Evolutionary conservation across 1,140 invertebrate genomes (phyloP).

Genomic region (Phymastichus coffea): DNA sequence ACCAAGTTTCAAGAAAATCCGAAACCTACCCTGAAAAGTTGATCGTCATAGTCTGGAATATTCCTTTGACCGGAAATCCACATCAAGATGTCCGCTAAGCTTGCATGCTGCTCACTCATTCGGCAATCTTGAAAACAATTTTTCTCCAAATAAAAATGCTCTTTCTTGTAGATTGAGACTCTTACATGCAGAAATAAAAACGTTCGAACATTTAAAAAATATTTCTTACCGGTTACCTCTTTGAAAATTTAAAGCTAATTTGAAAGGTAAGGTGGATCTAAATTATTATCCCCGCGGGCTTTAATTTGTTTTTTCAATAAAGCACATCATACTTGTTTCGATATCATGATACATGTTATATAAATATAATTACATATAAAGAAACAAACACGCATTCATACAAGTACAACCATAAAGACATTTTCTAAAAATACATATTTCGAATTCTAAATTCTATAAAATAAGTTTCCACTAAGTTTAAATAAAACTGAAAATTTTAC

Average conservation of each 20-base stretch:
- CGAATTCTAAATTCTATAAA: not conserved
- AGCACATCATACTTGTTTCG: not conserved
- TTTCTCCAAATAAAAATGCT: not conserved
- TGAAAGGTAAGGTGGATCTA: not conserved
- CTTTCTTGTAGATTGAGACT: not conserved
- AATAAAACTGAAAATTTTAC: no score
- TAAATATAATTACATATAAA: not conserved
- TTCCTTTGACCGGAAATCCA: conserved; percentile 1
- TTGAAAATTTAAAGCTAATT: not conserved
- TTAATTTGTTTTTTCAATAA: not conserved
- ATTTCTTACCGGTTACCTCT: not conserved
- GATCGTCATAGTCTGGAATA: no score
- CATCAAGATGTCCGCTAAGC: conserved; percentile 5
- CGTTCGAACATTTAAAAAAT: conserved; percentile 7
- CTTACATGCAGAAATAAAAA: no score
- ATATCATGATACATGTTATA: not conserved
- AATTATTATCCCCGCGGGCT: not conserved
- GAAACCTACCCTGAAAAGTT: no score
- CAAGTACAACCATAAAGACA: not conserved
- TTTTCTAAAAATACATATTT: not conserved
- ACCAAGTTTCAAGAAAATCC: no score
- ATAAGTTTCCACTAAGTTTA: not conserved
- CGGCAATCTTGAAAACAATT: not conserved
- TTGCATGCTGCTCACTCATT: not conserved
- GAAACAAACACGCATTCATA: not conserved